Evolutionary conservation across 2,113 vertebrate genomes (phyloP).

Genomic region (Epinephelus fuscoguttatus): DNA sequence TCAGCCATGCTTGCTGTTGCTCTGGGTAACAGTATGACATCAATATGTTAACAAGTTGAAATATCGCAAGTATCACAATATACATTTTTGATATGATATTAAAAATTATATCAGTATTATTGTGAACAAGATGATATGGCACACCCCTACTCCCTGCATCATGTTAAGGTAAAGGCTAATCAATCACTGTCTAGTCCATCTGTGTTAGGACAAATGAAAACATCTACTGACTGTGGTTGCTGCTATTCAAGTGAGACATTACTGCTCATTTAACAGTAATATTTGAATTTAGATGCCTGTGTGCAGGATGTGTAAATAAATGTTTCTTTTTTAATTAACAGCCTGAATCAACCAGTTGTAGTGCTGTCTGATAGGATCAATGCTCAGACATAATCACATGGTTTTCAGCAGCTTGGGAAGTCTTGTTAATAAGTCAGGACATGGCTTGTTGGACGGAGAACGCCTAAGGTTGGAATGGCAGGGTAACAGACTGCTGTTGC

Average conservation of each 20-base stretch:
- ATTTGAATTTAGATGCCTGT: background rate
- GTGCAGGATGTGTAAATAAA: background rate
- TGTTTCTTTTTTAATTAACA: background rate
- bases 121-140: too few relatives aligned
- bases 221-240: too few relatives aligned
- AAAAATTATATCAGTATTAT: too few relatives aligned
- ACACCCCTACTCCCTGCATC: too few relatives aligned
- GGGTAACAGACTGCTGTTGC: constrained; percentile 17
- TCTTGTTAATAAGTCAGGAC: constrained; percentile 23
- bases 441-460: background rate
- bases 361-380: background rate
- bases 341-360: background rate
- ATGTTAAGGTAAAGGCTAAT: too few relatives aligned
- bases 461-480: constrained; percentile 4
- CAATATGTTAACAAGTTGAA: too few relatives aligned
- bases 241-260: too few relatives aligned
- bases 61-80: too few relatives aligned
- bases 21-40: too few relatives aligned
- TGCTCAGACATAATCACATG: constrained; percentile 5
- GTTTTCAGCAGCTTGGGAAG: background rate
- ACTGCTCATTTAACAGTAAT: background rate
- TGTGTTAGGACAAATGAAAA: background rate
- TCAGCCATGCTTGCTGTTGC: too few relatives aligned
- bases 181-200: background rate
- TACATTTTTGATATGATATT: too few relatives aligned